Evolutionary conservation across 2,797 vertebrate species (phyloP).

Genomic region (Scolopax bukidnonensis): DNA sequence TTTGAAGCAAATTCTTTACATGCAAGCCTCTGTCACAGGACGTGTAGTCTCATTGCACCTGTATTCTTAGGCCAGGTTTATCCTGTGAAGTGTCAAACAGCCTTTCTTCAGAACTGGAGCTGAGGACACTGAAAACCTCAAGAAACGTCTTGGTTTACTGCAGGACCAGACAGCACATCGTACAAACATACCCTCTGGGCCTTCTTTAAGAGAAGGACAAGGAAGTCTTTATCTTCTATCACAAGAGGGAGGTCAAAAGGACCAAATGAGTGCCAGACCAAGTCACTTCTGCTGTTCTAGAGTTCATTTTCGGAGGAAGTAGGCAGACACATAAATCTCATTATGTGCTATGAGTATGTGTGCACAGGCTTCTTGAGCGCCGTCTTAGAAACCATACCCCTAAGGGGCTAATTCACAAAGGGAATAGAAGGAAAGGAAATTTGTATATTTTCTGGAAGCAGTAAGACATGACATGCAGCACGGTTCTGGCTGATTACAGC

Average conservation of each 20-base stretch:
- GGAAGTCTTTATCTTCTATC: slow-evolving; percentile 18
- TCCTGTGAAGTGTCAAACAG: not conserved
- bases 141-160: not conserved
- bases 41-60: not conserved
- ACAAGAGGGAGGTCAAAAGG: slow-evolving; percentile 48
- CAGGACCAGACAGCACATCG: not conserved
- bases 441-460: slow-evolving; percentile 23
- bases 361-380: not conserved
- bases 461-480: slow-evolving; percentile 24
- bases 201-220: not conserved
- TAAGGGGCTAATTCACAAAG: slow-evolving; percentile 63
- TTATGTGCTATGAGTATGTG: not conserved
- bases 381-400: slow-evolving; percentile 13
- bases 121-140: not conserved
- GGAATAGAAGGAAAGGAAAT: slow-evolving; percentile 21
- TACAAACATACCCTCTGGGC: slow-evolving; percentile 3
- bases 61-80: slow-evolving; percentile 11
- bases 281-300: slow-evolving; percentile 3
- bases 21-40: not conserved
- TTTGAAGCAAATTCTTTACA: not conserved
- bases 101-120: not conserved
- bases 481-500: slow-evolving; percentile 51
- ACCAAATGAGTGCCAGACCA: not conserved
- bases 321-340: slow-evolving; percentile 27
- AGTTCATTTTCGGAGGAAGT: not conserved